Evolutionary conservation across 2,888 invertebrate genomes (phyloP), one percentile per base, ranked within the genome.

Genomic region (Acanthoscelides obtectus): DNA sequence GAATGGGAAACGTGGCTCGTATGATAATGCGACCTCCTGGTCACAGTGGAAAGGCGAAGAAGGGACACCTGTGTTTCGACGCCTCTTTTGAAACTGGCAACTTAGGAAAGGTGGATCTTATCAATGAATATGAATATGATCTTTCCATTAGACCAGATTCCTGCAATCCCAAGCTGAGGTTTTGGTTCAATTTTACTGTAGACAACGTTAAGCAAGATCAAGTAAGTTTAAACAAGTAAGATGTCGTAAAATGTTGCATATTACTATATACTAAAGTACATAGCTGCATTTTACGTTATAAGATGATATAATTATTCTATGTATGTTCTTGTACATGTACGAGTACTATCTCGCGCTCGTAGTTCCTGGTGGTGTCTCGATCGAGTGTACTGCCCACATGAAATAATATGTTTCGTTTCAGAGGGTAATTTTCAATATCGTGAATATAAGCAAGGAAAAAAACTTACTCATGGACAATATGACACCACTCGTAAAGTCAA

Each of bases 151-250:
- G 99, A 66, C 98, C 99, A 0, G 99, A 99, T 85, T 98, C 98
- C 0, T 97, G 98, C 85, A 94, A 96, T 83, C 97, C 98, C 0
- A 89, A 96, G 67, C 91, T 94, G 75, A 88, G 99, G 69, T 93
- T 98, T 79, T 99, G 98, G 99, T 99, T 98, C 86, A 97, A 99
- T 87, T 99, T 99, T 83, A 96, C 97, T 0, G 98, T 99, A 64
- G 98, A 98, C 84, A 99, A 99, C 84, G 95, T 95, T 0, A 93
- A 93, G 79, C 90, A 93, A 74, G 97, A 98, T 84, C 98, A 98
- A 89, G 94, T 93, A 83, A 69, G 66, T 27, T n/a, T n/a, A 20
- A 21, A n/a, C n/a, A n/a, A n/a, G n/a, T n/a, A 64, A 65, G 17
- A 65, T 20, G 19, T 20, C 6, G 22, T 17, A 19, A 2, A 22